Conservation (phyloP, 2,113 vertebrate species). For the Psammodynastes pulverulentus region DNA sequence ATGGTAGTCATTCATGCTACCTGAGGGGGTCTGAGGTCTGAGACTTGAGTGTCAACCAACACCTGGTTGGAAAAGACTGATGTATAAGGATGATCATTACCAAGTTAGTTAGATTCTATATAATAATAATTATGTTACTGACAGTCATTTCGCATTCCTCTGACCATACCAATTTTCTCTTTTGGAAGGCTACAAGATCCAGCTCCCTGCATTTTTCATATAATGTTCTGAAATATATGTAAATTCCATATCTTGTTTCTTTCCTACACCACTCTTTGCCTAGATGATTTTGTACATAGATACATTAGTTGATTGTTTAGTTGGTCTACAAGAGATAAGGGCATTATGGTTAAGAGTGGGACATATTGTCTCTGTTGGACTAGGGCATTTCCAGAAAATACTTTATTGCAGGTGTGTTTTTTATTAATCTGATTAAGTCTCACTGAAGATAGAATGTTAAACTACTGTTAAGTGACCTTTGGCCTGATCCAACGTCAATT, state of each 20-base stretch:
- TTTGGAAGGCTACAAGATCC: background rate
- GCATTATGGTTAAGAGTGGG: background rate
- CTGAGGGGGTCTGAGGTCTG: background rate
- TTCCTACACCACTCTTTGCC: background rate
- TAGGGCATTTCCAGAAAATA: background rate
- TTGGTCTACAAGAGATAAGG: background rate
- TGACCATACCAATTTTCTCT: background rate
- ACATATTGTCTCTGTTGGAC: background rate
- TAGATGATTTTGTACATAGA: background rate
- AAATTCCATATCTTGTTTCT: background rate
- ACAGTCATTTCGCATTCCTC: background rate
- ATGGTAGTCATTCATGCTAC: background rate
- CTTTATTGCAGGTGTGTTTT: background rate
- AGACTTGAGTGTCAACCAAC: background rate
- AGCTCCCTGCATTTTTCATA: background rate
- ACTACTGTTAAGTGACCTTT: background rate
- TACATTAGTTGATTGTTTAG: background rate
- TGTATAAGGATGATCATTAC: background rate
- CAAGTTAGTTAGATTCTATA: background rate
- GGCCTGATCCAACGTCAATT: background rate
- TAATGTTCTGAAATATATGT: background rate
- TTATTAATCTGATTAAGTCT: background rate
- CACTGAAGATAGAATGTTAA: background rate
- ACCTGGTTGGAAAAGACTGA: background rate
- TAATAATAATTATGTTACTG: background rate